Evolutionary conservation across 1,140 invertebrate genomes (phyloP).

Genomic region (Saccostrea glomerata): DNA sequence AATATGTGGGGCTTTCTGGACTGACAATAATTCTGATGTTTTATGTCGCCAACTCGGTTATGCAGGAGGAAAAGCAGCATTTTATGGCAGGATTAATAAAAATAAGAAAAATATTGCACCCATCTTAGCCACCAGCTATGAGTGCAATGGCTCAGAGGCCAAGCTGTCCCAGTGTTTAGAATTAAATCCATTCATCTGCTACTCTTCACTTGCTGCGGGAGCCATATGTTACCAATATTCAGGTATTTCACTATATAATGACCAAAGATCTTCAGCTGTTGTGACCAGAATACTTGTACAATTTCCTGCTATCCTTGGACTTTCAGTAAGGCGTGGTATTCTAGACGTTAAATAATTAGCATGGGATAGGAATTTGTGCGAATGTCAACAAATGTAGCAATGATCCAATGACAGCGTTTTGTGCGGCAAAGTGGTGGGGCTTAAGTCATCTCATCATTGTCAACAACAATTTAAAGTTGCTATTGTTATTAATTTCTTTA

Average conservation of each 20-base stretch:
- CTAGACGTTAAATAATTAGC: too few species aligned
- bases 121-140: slow-evolving; percentile 51
- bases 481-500: too few species aligned
- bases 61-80: slow-evolving; percentile 49
- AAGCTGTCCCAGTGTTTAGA: slow-evolving; percentile 52
- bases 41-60: slow-evolving; percentile 57
- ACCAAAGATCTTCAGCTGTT: background rate
- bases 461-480: too few species aligned
- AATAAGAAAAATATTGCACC: slow-evolving; percentile 43
- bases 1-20: slow-evolving; percentile 62
- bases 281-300: too few species aligned
- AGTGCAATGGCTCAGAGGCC: slow-evolving; percentile 57
- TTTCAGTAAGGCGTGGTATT: too few species aligned
- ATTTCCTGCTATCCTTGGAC: too few species aligned
- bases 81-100: slow-evolving; percentile 40
- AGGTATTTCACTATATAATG: slow-evolving; percentile 47
- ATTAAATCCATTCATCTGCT: slow-evolving; percentile 48
- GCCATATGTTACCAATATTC: slow-evolving; percentile 62
- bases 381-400: too few species aligned
- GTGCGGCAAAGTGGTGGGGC: too few species aligned
- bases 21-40: slow-evolving; percentile 57
- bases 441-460: too few species aligned
- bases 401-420: too few species aligned
- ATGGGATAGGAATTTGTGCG: too few species aligned
- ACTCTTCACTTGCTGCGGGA: slow-evolving; percentile 50